These are phyloP conservation scores for Glyptemys insculpta DNA, from an alignment of 2,797 vertebrate genomes.

Conservation along the genomic window DNA sequence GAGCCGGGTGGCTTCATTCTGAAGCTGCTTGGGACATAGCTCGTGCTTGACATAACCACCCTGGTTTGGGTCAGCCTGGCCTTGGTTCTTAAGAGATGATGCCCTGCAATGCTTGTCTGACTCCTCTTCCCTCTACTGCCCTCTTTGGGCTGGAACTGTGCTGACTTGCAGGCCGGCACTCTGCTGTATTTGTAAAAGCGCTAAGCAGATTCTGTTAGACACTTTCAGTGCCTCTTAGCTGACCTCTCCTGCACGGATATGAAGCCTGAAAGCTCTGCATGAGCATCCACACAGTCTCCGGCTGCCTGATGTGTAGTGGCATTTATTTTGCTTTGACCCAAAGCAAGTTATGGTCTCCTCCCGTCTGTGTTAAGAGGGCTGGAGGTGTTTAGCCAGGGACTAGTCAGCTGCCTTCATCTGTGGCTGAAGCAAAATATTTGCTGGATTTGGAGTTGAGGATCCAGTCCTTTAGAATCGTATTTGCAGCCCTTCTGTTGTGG, in stretches of 20 bases:
- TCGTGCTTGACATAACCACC: not conserved
- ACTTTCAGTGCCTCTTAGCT: not conserved
- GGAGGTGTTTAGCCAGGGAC: not conserved
- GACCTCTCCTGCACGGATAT: not conserved
- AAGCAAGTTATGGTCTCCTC: not conserved
- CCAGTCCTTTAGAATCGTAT: conserved; percentile 50
- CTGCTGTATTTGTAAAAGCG: not conserved
- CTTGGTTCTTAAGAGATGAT: not conserved
- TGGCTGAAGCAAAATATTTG: conserved; percentile 44
- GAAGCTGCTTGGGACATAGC: not conserved
- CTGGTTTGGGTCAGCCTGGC: not conserved
- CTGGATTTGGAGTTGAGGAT: conserved; percentile 51
- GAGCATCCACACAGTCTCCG: not conserved
- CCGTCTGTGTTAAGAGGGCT: not conserved
- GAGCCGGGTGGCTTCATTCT: not conserved
- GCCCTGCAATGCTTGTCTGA: not conserved
- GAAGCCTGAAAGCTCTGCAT: rapidly evolving
- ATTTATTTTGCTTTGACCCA: no score
- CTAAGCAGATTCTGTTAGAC: not conserved
- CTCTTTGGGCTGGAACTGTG: not conserved
- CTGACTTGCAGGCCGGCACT: not conserved
- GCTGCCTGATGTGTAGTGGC: not conserved
- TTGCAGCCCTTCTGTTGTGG: conserved; percentile 55
- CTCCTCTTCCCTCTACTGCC: not conserved
- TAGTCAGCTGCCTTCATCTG: not conserved